Evolutionary conservation across 2,888 invertebrate species (phyloP).

Genomic region (Drosophila subsilvestris): DNA sequence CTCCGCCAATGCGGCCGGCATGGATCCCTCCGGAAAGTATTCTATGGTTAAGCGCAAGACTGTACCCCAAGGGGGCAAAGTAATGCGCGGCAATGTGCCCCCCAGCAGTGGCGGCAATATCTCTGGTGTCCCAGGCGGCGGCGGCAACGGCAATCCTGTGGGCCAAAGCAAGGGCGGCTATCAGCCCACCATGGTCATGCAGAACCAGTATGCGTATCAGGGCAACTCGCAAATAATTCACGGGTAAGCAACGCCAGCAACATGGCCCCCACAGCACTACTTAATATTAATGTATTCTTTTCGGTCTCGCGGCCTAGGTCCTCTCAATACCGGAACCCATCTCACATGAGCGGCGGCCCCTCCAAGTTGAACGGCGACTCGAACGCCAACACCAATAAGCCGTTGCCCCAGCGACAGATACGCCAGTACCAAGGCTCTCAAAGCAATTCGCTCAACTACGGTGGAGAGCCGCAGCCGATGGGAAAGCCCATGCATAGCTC

Average conservation of each 20-base stretch:
- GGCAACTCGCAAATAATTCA: slow-evolving; percentile 75
- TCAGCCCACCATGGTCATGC: slow-evolving; percentile 77
- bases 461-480: slow-evolving; percentile 63
- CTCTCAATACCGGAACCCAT: slow-evolving; percentile 75
- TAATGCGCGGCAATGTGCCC: slow-evolving; percentile 47
- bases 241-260: slow-evolving; percentile 53
- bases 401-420: slow-evolving; percentile 81
- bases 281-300: background rate
- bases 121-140: slow-evolving; percentile 46
- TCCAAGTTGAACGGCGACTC: slow-evolving; percentile 83
- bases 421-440: slow-evolving; percentile 81
- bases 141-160: slow-evolving; percentile 34
- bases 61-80: slow-evolving; percentile 56
- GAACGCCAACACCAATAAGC: slow-evolving; percentile 75
- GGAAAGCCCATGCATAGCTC: slow-evolving; percentile 77
- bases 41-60: slow-evolving; percentile 91
- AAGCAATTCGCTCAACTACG: slow-evolving; percentile 78
- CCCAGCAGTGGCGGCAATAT: slow-evolving; percentile 33
- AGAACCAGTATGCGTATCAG: slow-evolving; percentile 78
- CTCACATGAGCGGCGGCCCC: slow-evolving; percentile 69
- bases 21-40: slow-evolving; percentile 75
- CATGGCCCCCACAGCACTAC: too few relatives aligned
- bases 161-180: slow-evolving; percentile 70
- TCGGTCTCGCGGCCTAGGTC: slow-evolving; percentile 56
- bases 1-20: slow-evolving; percentile 47